phyloP scores from a whole-genome alignment of 2,797 vertebrate species.

The Acrossocheilus fasciatus region DNA sequence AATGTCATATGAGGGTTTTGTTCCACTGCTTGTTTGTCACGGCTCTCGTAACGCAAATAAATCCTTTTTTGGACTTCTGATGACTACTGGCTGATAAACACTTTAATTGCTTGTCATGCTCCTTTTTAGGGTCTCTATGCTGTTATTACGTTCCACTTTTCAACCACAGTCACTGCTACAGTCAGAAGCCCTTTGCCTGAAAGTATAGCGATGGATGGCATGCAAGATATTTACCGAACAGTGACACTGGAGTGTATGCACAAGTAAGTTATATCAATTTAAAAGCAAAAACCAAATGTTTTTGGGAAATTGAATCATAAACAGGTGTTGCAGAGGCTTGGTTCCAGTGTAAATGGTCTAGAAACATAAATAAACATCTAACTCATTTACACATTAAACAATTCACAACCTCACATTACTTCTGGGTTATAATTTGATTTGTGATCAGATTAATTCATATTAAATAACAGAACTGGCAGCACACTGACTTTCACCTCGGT shows the following conservation, averaged over 20 bases:
- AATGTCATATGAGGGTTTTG: slow-evolving; percentile 54
- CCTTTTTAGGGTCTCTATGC: not conserved
- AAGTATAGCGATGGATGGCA: not conserved
- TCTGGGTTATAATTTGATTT: not conserved
- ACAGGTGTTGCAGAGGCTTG: not conserved
- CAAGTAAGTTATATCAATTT: not conserved
- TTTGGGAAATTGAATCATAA: not conserved
- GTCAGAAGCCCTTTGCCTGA: not conserved
- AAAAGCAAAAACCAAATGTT: not conserved
- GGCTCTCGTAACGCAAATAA: slow-evolving; percentile 14
- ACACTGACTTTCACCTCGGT: not conserved
- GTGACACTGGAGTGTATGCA: not conserved
- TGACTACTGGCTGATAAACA: not conserved
- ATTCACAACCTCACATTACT: not conserved
- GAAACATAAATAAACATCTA: not conserved
- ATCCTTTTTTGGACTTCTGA: not conserved
- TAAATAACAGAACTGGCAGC: not conserved
- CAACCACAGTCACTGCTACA: not conserved
- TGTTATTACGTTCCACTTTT: not conserved
- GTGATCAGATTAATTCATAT: not conserved
- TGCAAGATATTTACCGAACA: not conserved
- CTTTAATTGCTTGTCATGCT: not conserved
- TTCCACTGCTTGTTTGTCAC: slow-evolving; percentile 40
- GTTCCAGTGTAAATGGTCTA: not conserved
- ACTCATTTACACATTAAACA: not conserved